Base-by-base conservation (phyloP, 2,888 invertebrate species). In the Agrotis segetum region DNA sequence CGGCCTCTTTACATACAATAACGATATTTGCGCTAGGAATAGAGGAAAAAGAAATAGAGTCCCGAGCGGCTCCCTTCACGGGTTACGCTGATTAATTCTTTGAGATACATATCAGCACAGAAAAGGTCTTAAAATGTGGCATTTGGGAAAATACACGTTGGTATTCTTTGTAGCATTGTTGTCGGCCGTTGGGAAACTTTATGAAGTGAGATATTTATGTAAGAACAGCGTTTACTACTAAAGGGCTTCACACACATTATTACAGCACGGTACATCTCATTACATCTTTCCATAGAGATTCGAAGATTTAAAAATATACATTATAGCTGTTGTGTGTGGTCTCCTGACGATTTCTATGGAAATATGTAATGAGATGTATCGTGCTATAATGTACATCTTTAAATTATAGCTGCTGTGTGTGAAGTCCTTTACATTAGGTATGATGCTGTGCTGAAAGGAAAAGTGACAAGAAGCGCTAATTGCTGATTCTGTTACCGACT, bases 21-120 rank as follows among this genome's bases (percentile, higher is more conserved):
- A 80, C 71, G 76, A 80, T 80, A 80, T 78, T 71, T 80, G 66
- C 14, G 46, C 63, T 75, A 78, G 63, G 49, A 79, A 79, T 75
- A 79, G 75, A 78, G 55, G 62, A 52, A 70, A 77, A 34, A 70
- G n/a, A 66, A 79, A 79, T 64, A 21, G 24, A 79, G 70, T 79
- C 77, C 59, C 79, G 55, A 55, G 60, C 47, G 66, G 49, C 61
- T 62, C 58, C 64, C 61, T 67, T 67, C 72, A 55, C 59, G 81
- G 63, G 81, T 72, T 80, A 76, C 71, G 77, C 76, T 80, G 79
- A 79, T 80, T 80, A 79, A 79, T 79, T 79, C 71, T 75, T 80
- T 80, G 62, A 76, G 77, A 80, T 76, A 80, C 76, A 80, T 71
- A 79, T 71, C 80, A 71, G 60, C 67, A 60, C 61, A 64, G 71